Base-by-base conservation (phyloP, 2,888 invertebrate genomes). In the Pristionchus exspectatus region DNA sequence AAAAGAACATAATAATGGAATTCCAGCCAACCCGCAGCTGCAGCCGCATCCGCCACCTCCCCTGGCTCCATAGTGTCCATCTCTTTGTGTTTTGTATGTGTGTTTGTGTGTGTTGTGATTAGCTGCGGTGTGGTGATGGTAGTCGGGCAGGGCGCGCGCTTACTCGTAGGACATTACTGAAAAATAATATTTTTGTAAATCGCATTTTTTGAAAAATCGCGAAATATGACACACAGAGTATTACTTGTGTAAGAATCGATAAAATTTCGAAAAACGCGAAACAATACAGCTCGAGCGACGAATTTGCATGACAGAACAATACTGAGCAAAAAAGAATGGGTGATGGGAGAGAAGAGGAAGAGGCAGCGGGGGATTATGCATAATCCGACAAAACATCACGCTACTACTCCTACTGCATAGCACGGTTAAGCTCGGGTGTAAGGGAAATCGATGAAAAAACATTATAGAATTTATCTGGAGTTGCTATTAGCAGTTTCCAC, bases 301-400 rank as follows among this genome's bases (percentile, higher is more conserved):
- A 30, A 72, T 72, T 72, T 72, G 69, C 33, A 72, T 72, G 12
- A 30, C 12, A 72, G 3, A 72, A 72, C 69, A 72, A 72, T 18
- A 72, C 24, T 14, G 83, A 27, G 83, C 33, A 83, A 56, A n/a
- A 66, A 44, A 86, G 63, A 18, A 50, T 50, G 44, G 30, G 24
- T 14, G 50, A 27, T 9, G 66, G 66, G 63, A 66, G 63, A 38
- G 86, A 63, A 54, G 69, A 59, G 38, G 54, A 66, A 38, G n/a
- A 50, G 44, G 86, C 38, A 86, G 85, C 1, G n/a, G 63, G 69
- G 69, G 69, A 72, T 72, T 72, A 72, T 72, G 27, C 16, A 14
- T 72, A 72, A 72, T 72, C 69, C 69, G 69, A 14, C 30, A 72
- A 72, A 72, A 72, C 69, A 72, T 72, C 33, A 30, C 69, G 69